Evolutionary conservation across 2,888 invertebrate genomes (phyloP).

Genomic region (Cybosia mesomella): DNA sequence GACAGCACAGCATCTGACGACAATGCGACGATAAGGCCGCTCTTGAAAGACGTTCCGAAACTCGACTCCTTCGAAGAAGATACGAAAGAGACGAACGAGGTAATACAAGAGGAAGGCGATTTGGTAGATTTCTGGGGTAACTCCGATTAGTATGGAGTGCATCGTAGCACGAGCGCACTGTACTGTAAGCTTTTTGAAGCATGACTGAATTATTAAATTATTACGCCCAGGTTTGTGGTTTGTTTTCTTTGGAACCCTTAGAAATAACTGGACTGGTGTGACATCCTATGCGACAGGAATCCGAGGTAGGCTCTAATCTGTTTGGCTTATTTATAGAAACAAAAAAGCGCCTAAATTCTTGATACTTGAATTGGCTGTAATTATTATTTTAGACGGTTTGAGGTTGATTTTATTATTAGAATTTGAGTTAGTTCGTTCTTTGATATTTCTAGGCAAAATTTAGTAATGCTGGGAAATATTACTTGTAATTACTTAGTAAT

Average conservation of each 20-base stretch:
- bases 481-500: background rate
- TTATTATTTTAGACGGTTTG: conserved; percentile 35
- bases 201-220: conserved; percentile 83
- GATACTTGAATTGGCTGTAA: conserved; percentile 27
- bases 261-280: conserved; percentile 52
- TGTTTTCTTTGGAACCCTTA: conserved; percentile 62
- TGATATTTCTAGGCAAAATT: conserved; percentile 17
- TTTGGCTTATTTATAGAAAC: conserved; percentile 67
- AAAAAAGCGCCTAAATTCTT: conserved; percentile 23
- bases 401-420: conserved; percentile 38
- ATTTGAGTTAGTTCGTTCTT: conserved; percentile 33
- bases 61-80: conserved; percentile 81
- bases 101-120: conserved; percentile 76
- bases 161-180: conserved; percentile 71
- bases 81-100: conserved; percentile 73
- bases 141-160: conserved; percentile 70
- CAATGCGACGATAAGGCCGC: conserved; percentile 57
- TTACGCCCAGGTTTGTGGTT: conserved; percentile 75
- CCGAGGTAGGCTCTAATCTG: conserved; percentile 64
- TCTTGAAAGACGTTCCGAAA: conserved; percentile 69
- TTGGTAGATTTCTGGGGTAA: conserved; percentile 81
- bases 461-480: background rate
- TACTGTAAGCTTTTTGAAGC: conserved; percentile 73
- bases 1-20: conserved; percentile 63
- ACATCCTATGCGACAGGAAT: conserved; percentile 67